Percentiles rank a stretch among this genome's conserved stretches.
Evolutionary conservation across 2,888 invertebrate species (phyloP).

Genomic region (Dyspetes luteomarginatus): DNA sequence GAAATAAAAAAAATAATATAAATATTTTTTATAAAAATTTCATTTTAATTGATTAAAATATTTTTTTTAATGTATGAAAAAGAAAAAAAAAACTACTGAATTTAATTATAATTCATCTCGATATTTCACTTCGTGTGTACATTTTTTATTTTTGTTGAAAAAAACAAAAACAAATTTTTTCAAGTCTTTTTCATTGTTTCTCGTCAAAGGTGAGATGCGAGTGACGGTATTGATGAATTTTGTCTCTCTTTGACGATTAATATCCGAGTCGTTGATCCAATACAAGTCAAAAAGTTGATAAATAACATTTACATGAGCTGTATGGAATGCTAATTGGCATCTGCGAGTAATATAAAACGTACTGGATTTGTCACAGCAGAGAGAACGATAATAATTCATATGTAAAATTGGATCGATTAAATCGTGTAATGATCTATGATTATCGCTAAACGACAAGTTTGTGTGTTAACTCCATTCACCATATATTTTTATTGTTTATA

Average conservation of each 20-base stretch:
- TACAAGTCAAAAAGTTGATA: conserved; percentile 20
- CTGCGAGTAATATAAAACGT: conserved; percentile 1
- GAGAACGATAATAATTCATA: conserved; percentile 27
- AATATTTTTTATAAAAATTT: too few species aligned
- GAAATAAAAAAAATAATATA: too few species aligned
- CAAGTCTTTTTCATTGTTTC: background rate
- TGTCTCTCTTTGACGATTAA: conserved; percentile 6
- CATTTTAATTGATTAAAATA: too few species aligned
- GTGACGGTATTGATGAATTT: background rate
- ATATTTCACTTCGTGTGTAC: too few species aligned
- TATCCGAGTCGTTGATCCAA: conserved; percentile 29
- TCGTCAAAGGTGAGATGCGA: background rate
- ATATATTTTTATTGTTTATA: background rate
- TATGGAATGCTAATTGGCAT: conserved; percentile 31
- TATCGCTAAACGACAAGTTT: conserved; percentile 41
- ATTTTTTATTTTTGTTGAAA: background rate
- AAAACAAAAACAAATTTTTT: background rate
- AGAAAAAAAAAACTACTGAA: too few species aligned
- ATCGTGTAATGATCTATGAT: conserved; percentile 35
- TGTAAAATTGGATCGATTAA: conserved; percentile 38
- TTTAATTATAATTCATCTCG: too few species aligned
- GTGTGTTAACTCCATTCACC: background rate
- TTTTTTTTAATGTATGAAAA: too few species aligned
- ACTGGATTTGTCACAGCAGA: conserved; percentile 23
- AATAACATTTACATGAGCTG: conserved; percentile 24